Percentiles rank a stretch among this genome's conserved stretches.
Conservation (phyloP, 2,888 invertebrate species). For the Tribolium freemani region DNA sequence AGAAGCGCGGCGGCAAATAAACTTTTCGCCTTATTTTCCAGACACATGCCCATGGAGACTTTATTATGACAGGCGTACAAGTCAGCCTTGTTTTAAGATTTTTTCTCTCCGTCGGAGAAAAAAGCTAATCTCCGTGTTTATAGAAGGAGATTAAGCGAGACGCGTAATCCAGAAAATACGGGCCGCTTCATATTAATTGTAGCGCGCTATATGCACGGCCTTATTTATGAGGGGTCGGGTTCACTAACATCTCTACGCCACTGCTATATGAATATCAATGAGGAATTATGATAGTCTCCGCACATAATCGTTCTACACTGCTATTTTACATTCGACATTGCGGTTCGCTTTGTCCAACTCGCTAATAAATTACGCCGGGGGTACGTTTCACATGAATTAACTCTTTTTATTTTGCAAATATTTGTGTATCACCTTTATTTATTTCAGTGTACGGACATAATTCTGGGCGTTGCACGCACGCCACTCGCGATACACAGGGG, state of each 20-base stretch:
- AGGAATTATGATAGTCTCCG: constrained; percentile 64
- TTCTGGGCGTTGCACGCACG: constrained; percentile 59
- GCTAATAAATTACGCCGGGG: constrained; percentile 63
- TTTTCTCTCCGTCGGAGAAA: constrained; percentile 23
- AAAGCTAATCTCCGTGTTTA: constrained; percentile 37
- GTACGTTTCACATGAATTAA: constrained; percentile 61
- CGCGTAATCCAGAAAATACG: constrained; percentile 43
- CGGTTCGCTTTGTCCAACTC: constrained; percentile 64
- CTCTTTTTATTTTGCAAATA: constrained; percentile 64
- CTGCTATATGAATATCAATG: constrained; percentile 64
- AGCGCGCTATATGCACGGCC: constrained; percentile 23
- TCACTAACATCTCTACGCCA: constrained; percentile 63
- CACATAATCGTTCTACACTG: constrained; percentile 64
- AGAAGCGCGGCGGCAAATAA: constrained; percentile 20
- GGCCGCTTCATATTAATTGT: constrained; percentile 44
- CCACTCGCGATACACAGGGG: constrained; percentile 19
- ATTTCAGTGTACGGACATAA: constrained; percentile 62
- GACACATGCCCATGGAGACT: constrained; percentile 30
- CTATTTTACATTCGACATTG: constrained; percentile 56
- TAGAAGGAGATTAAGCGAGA: constrained; percentile 33
- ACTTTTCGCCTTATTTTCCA: constrained; percentile 10
- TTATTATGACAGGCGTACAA: constrained; percentile 50
- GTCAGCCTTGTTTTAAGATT: constrained; percentile 54
- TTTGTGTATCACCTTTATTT: constrained; percentile 67
- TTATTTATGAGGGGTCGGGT: constrained; percentile 45